A percentile compares a stretch with the other conserved stretches of the same genome.
Evolutionary conservation across 2,797 vertebrate species (phyloP).

Genomic region (Gymnocypris eckloni): DNA sequence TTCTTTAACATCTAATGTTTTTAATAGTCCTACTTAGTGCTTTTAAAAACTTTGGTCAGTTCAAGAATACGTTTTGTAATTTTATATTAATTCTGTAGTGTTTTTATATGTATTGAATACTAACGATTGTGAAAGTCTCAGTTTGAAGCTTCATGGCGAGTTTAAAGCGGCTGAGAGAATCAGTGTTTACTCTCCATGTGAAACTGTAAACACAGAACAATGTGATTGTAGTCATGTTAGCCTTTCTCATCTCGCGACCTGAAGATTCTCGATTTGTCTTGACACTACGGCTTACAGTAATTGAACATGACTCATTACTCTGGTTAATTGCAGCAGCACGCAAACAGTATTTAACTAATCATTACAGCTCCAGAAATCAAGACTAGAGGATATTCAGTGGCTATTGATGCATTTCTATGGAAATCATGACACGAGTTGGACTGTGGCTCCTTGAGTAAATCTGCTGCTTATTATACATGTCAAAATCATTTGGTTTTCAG

Average conservation of each 20-base stretch:
- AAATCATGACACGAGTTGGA: constrained; percentile 48
- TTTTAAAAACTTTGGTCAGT: background rate
- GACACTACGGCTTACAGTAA: constrained; percentile 33
- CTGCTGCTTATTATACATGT: background rate
- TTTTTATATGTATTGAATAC: background rate
- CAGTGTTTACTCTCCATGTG: constrained; percentile 9
- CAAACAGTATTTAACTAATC: constrained; percentile 36
- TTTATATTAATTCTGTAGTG: background rate
- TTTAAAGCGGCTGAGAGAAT: constrained; percentile 5
- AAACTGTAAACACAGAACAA: constrained; percentile 17
- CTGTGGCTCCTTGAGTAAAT: background rate
- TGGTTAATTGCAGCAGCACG: constrained; percentile 41
- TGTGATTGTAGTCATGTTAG: background rate
- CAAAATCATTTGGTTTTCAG: background rate
- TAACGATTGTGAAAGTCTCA: background rate
- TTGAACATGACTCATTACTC: constrained; percentile 52
- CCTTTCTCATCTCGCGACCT: background rate
- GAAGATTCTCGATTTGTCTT: constrained; percentile 7
- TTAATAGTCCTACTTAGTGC: background rate
- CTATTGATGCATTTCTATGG: constrained; percentile 33
- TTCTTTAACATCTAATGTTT: background rate
- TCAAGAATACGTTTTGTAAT: background rate
- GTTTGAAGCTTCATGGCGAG: background rate
- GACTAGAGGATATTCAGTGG: constrained; percentile 32
- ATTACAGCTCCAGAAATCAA: constrained; percentile 33